A percentile compares a stretch with the other conserved stretches of the same genome.
phyloP scores from a whole-genome alignment of 2,797 vertebrate species.

The Aythya fuligula region DNA sequence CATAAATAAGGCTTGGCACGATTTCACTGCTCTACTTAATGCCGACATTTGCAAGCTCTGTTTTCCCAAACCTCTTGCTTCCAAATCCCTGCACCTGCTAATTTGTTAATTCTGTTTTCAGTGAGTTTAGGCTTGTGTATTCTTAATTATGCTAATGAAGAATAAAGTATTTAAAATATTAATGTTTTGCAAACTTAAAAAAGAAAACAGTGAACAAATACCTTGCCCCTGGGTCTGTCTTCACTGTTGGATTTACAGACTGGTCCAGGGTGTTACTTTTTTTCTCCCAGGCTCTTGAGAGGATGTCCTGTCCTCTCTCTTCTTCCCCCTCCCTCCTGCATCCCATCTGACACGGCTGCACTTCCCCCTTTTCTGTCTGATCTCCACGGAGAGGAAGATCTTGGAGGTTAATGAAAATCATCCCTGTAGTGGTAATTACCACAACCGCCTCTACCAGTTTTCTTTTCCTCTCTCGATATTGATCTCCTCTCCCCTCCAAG shows the following conservation, averaged over 20 bases:
- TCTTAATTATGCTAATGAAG: slow-evolving; percentile 73
- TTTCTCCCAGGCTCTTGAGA: not conserved
- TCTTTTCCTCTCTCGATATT: not conserved
- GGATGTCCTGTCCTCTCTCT: not conserved
- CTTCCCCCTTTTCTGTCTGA: not conserved
- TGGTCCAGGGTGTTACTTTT: not conserved
- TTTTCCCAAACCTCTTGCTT: slow-evolving; percentile 62
- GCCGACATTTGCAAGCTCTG: slow-evolving; percentile 43
- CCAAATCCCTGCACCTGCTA: slow-evolving; percentile 67
- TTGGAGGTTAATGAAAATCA: not conserved
- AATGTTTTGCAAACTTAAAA: slow-evolving; percentile 38
- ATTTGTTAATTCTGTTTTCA: slow-evolving; percentile 76
- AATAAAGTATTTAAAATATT: slow-evolving; percentile 64
- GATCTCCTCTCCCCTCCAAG: not conserved
- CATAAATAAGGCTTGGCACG: slow-evolving; percentile 50
- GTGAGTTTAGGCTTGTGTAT: slow-evolving; percentile 55
- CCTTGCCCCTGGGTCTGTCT: not conserved
- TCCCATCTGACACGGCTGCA: not conserved
- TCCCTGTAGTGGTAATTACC: not conserved
- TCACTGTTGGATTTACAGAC: not conserved
- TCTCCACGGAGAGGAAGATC: not conserved
- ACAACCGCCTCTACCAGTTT: not conserved
- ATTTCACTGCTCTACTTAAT: slow-evolving; percentile 48
- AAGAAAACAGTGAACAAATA: not conserved
- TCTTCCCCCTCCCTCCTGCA: not conserved